Percentiles rank a stretch among this genome's conserved stretches.
Conservation (phyloP, 2,113 vertebrate genomes). For the Lophius piscatorius region DNA sequence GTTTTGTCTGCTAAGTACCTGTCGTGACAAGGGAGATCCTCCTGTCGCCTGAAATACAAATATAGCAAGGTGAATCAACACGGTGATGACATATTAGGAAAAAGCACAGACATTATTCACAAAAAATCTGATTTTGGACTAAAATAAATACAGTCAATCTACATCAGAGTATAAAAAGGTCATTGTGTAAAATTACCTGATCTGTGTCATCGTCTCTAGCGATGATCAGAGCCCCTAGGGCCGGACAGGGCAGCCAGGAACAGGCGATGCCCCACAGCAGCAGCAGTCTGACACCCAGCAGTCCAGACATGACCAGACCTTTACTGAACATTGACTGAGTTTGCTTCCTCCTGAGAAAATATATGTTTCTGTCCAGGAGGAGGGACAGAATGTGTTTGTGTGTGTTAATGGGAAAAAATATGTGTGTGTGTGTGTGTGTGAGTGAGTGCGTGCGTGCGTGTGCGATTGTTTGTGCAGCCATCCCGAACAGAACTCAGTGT, state of each 20-base stretch:
- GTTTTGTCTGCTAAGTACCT: too few relatives aligned
- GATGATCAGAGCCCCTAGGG: constrained; percentile 44
- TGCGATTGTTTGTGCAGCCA: constrained; percentile 5
- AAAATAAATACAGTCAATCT: too few relatives aligned
- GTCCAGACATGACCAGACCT: constrained; percentile 72
- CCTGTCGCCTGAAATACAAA: constrained; percentile 51
- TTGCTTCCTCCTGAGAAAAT: constrained; percentile 29
- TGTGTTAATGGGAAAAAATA: neutral
- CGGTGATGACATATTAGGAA: neutral
- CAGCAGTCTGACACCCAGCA: constrained; percentile 51
- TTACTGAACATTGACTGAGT: constrained; percentile 53
- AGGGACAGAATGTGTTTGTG: constrained; percentile 19
- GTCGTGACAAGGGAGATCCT: constrained; percentile 22
- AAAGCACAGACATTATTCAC: neutral
- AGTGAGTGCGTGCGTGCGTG: constrained; percentile 12
- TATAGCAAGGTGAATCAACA: neutral
- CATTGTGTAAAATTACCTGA: constrained; percentile 46
- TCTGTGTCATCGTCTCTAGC: constrained; percentile 18
- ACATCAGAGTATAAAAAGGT: neutral
- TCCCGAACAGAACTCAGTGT: neutral
- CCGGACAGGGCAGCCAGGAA: constrained; percentile 34
- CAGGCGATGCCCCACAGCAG: constrained; percentile 62
- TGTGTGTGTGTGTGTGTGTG: neutral
- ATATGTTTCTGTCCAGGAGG: constrained; percentile 24
- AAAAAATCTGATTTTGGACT: too few relatives aligned